phyloP scores from a whole-genome alignment of 2,797 vertebrate species.

The Cirrhinus molitorella region DNA sequence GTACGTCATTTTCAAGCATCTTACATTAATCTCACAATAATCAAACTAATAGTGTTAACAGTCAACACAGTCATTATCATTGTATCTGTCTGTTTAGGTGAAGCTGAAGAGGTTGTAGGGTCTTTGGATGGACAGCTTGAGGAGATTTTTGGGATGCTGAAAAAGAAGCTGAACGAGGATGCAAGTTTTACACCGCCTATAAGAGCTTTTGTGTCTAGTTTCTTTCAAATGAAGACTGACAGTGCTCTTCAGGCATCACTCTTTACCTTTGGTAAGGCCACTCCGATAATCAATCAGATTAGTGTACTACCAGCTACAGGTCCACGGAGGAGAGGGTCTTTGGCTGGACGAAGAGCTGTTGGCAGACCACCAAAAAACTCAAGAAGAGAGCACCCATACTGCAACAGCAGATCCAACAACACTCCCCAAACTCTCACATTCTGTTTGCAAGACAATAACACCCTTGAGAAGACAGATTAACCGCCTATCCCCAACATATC shows the following conservation, averaged over 20 bases:
- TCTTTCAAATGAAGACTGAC: slow-evolving; percentile 40
- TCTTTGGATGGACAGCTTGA: slow-evolving; percentile 47
- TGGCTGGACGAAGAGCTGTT: slow-evolving; percentile 16
- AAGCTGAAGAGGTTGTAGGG: slow-evolving; percentile 24
- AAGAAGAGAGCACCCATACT: slow-evolving; percentile 48
- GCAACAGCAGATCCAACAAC: slow-evolving; percentile 28
- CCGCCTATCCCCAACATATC: not conserved
- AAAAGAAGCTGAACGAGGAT: slow-evolving; percentile 29
- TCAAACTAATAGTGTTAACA: not conserved
- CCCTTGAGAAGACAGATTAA: slow-evolving; percentile 16
- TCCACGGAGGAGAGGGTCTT: slow-evolving; percentile 3
- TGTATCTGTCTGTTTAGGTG: not conserved
- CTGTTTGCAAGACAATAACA: slow-evolving; percentile 23
- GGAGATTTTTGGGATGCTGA: slow-evolving; percentile 38
- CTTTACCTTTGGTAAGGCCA: slow-evolving; percentile 27
- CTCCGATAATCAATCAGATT: slow-evolving; percentile 9
- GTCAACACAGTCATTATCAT: not conserved
- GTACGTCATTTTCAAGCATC: not conserved
- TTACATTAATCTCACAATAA: not conserved
- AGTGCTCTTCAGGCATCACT: slow-evolving; percentile 36
- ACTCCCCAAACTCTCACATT: slow-evolving; percentile 19
- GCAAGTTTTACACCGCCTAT: slow-evolving; percentile 26
- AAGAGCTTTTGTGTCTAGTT: slow-evolving; percentile 37
- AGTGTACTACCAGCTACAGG: not conserved
- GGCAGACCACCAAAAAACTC: slow-evolving; percentile 23